Conservation (phyloP, 2,113 vertebrate species). For the Arenaria interpres region DNA sequence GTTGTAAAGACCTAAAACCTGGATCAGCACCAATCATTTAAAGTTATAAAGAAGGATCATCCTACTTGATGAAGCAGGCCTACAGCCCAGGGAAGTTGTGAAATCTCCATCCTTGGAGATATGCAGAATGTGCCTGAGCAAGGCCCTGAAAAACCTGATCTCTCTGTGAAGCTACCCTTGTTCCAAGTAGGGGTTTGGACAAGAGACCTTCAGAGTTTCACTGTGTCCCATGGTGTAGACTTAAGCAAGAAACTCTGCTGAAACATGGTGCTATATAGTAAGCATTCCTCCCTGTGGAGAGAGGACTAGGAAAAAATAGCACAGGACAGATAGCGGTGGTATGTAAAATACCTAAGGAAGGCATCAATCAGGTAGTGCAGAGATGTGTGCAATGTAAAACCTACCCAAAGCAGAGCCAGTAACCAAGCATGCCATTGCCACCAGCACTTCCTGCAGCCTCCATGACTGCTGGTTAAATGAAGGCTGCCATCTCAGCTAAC, state of each 20-base stretch:
- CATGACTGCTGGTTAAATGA: background rate
- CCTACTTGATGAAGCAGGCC: constrained; percentile 47
- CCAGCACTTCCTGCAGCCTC: background rate
- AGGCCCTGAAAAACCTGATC: background rate
- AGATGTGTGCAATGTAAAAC: background rate
- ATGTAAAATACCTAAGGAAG: background rate
- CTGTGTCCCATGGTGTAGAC: background rate
- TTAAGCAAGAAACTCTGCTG: background rate
- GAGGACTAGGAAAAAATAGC: background rate
- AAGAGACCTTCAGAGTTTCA: background rate
- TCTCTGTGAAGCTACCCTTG: background rate
- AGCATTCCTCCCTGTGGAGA: background rate
- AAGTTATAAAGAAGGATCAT: constrained; percentile 29
- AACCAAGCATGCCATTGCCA: background rate
- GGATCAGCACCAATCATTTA: constrained; percentile 24
- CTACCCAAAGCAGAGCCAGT: background rate
- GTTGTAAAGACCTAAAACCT: constrained; percentile 40
- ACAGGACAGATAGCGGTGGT: background rate
- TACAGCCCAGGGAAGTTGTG: constrained; percentile 18
- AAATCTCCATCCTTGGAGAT: constrained; percentile 26
- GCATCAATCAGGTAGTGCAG: background rate
- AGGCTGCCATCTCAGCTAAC: background rate
- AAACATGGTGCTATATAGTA: background rate
- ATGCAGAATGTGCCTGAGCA: constrained; percentile 7
- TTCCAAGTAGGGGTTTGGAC: background rate